phyloP scores from a whole-genome alignment of 1,140 invertebrate genomes.

The Saccostrea cuccullata region DNA sequence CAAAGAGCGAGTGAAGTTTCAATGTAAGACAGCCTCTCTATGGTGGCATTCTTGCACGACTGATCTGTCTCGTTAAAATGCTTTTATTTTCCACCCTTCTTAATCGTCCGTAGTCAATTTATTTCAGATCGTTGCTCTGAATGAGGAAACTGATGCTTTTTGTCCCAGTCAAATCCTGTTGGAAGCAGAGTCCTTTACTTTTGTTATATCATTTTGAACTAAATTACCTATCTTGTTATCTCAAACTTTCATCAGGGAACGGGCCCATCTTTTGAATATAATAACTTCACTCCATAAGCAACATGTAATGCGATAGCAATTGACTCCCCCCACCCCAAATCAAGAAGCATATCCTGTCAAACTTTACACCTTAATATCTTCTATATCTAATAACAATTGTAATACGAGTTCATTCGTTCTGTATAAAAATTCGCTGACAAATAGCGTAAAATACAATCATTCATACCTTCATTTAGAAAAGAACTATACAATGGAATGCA shows the following conservation, averaged over 20 bases:
- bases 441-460: slow-evolving; percentile 9
- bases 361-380: slow-evolving; percentile 4
- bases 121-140: not conserved
- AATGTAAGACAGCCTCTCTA: not conserved
- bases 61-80: not conserved
- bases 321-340: not conserved
- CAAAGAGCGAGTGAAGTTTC: slow-evolving; percentile 1
- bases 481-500: not conserved
- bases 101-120: slow-evolving; percentile 30
- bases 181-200: not conserved
- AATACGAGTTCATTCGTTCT: not conserved
- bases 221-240: not conserved
- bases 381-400: not conserved
- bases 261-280: slow-evolving; percentile 10
- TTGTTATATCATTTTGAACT: not conserved
- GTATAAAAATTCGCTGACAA: slow-evolving; percentile 9
- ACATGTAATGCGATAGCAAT: not conserved
- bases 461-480: not conserved
- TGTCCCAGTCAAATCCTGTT: not conserved
- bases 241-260: slow-evolving; percentile 22
- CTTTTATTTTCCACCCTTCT: not conserved
- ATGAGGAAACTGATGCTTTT: not conserved
- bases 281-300: not conserved
- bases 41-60: not conserved
- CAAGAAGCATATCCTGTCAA: slow-evolving; percentile 17